A percentile compares a stretch with the other conserved stretches of the same genome.
phyloP scores from a whole-genome alignment of 2,888 invertebrate genomes.

The Mystacides longicornis region DNA sequence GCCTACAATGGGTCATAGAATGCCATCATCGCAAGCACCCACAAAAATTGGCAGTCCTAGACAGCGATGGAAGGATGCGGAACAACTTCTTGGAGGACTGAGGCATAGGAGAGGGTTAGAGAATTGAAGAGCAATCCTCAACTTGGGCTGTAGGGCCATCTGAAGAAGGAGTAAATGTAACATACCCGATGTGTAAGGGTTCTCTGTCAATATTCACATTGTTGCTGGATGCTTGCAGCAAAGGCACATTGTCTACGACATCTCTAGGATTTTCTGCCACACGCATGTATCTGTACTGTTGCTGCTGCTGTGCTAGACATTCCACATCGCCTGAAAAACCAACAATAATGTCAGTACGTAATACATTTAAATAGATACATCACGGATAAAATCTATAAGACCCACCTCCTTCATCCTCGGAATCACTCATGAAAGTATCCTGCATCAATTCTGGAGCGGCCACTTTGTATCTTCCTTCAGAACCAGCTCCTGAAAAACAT shows the following conservation, averaged over 20 bases:
- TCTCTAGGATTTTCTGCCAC: constrained; percentile 47
- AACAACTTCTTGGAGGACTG: too few species aligned
- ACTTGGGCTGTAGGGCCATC: too few species aligned
- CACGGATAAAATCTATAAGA: background rate
- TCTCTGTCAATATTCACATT: constrained; percentile 46
- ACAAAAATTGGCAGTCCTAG: too few species aligned
- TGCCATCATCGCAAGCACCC: too few species aligned
- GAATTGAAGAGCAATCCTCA: too few species aligned
- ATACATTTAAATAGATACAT: background rate
- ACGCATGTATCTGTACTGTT: constrained; percentile 50
- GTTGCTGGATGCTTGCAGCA: constrained; percentile 46
- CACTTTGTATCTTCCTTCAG: constrained; percentile 94
- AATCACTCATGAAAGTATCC: constrained; percentile 97
- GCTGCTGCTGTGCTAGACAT: constrained; percentile 49
- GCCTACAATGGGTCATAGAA: too few species aligned
- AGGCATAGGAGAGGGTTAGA: too few species aligned
- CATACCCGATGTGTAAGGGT: constrained; percentile 44
- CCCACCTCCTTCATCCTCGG: constrained; percentile 94
- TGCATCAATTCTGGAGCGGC: constrained; percentile 98
- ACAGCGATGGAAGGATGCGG: too few species aligned
- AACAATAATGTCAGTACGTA: background rate
- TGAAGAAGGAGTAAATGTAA: background rate
- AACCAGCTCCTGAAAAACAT: constrained; percentile 41
- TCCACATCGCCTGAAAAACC: constrained; percentile 38
- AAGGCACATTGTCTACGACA: constrained; percentile 43